These are phyloP conservation scores for Sarcophaga variegata DNA, from an alignment of 2,888 invertebrate species.

Conservation along the genomic window DNA sequence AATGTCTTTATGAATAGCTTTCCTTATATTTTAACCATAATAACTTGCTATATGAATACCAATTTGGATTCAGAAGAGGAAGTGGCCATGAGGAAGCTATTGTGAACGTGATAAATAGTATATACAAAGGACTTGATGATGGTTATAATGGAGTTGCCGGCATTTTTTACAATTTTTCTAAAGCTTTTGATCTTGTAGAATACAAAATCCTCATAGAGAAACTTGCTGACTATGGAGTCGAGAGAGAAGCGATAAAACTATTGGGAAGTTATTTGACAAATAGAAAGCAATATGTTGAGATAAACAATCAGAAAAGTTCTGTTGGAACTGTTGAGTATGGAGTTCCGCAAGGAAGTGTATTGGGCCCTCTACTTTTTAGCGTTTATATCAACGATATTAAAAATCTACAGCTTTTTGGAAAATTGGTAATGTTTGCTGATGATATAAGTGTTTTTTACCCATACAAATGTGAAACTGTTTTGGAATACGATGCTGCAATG, in stretches of 20 bases:
- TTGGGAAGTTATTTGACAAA: not conserved
- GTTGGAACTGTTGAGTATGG: slow-evolving; percentile 16
- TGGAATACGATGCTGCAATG: too few species aligned
- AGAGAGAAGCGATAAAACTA: not conserved
- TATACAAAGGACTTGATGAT: slow-evolving; percentile 1
- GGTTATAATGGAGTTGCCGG: slow-evolving; percentile 5
- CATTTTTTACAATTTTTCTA: not conserved
- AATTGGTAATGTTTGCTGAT: not conserved
- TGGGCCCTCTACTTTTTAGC: not conserved
- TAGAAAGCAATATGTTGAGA: slow-evolving; percentile 2
- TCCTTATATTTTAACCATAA: not conserved
- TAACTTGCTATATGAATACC: slow-evolving; percentile 5
- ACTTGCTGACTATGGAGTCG: not conserved
- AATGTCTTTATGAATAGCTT: too few species aligned
- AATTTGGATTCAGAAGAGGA: slow-evolving; percentile 33
- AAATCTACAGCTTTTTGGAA: not conserved
- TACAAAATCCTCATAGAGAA: not conserved
- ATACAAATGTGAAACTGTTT: too few species aligned
- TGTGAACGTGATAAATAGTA: slow-evolving; percentile 11
- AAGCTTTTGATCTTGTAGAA: not conserved
- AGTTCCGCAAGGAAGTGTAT: slow-evolving; percentile 12
- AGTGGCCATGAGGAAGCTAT: slow-evolving; percentile 35
- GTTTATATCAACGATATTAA: slow-evolving; percentile 21
- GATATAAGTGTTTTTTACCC: slow-evolving; percentile 1
- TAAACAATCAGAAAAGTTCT: not conserved